These are phyloP conservation scores for Lasiurus borealis DNA, from an alignment of 2,113 vertebrate species.

Conservation along the genomic window DNA sequence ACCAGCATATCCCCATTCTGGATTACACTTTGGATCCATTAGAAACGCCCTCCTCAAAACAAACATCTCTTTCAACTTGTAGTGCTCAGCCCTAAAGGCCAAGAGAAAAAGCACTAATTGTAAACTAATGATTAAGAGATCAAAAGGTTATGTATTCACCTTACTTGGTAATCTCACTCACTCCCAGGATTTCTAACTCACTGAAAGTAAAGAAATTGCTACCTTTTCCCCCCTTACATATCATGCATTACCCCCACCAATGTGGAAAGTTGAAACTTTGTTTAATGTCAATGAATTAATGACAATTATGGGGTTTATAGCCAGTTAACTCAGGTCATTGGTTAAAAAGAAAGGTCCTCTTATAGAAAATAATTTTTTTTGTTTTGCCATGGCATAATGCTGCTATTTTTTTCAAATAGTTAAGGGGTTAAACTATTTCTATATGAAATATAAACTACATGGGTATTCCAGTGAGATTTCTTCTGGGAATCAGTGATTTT, in stretches of 20 bases:
- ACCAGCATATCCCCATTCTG: neutral
- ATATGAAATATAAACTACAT: slow-evolving; percentile 47
- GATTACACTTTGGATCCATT: neutral
- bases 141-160: neutral
- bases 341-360: slow-evolving; percentile 25
- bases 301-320: neutral
- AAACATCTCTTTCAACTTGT: slow-evolving; percentile 66
- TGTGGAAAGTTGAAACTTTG: slow-evolving; percentile 2
- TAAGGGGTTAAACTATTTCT: slow-evolving; percentile 41
- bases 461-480: neutral
- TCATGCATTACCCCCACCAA: neutral
- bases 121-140: slow-evolving; percentile 16
- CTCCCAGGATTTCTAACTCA: slow-evolving; percentile 31
- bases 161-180: neutral
- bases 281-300: slow-evolving; percentile 35
- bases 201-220: slow-evolving; percentile 30
- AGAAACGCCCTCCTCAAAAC: slow-evolving; percentile 50
- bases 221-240: neutral
- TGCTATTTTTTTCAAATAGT: slow-evolving; percentile 39
- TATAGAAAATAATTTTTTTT: neutral
- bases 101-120: slow-evolving; percentile 33
- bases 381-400: neutral
- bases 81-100: slow-evolving; percentile 35
- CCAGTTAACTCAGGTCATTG: slow-evolving; percentile 35
- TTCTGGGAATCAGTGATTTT: neutral